Evolutionary conservation across 2,797 vertebrate genomes (phyloP).

Genomic region (Gymnoscopelus microlampas): DNA sequence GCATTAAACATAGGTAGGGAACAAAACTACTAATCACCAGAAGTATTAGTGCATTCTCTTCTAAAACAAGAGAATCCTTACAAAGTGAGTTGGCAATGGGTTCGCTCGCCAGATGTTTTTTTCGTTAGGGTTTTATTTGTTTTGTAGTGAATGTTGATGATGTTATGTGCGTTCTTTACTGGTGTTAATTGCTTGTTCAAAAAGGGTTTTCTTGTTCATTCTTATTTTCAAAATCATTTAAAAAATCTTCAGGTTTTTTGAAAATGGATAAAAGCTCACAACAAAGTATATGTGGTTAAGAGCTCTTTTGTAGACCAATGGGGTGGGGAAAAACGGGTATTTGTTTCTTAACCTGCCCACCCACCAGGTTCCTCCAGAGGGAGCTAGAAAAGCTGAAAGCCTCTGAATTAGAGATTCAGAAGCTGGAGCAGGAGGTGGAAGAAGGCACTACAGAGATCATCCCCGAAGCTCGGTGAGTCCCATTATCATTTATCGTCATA

Average conservation of each 20-base stretch:
- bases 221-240: no score
- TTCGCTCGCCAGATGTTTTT: background rate
- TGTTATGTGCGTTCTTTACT: no score
- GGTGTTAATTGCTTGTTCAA: no score
- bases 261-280: background rate
- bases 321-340: background rate
- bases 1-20: no score
- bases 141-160: background rate
- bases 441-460: conserved; percentile 87
- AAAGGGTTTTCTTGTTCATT: no score
- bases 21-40: no score
- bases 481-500: background rate
- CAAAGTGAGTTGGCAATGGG: background rate
- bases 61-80: no score
- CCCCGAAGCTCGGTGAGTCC: conserved; percentile 84
- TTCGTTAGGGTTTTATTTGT: background rate
- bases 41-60: no score
- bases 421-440: conserved; percentile 79
- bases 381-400: conserved; percentile 77
- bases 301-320: background rate
- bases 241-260: no score
- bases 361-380: conserved; percentile 77
- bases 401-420: conserved; percentile 74
- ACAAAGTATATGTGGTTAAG: background rate
- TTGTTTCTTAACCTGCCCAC: conserved; percentile 50